Evolutionary conservation across 1,140 invertebrate species (phyloP).

Genomic region (Whitmania pigra): DNA sequence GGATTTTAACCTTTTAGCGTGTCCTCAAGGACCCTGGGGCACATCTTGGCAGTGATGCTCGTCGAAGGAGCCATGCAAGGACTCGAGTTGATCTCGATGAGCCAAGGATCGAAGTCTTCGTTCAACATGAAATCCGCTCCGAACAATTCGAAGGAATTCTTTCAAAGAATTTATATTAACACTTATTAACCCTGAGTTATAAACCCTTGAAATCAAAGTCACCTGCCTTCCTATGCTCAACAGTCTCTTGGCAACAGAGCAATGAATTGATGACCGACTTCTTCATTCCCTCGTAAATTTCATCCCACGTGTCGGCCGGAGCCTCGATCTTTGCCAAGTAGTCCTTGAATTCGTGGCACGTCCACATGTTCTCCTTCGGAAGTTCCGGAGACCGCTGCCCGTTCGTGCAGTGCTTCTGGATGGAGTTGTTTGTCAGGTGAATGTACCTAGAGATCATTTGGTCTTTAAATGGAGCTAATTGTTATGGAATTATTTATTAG

Average conservation of each 20-base stretch:
- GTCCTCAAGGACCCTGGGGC: conserved; percentile 74
- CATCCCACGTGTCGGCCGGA: conserved; percentile 34
- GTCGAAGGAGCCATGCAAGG: conserved; percentile 78
- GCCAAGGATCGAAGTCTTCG: conserved; percentile 75
- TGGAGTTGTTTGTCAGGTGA: conserved; percentile 81
- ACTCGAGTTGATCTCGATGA: conserved; percentile 87
- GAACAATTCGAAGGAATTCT: conserved; percentile 68
- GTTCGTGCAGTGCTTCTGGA: conserved; percentile 81
- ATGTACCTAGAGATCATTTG: conserved; percentile 46
- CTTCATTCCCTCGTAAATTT: conserved; percentile 76
- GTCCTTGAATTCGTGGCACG: conserved; percentile 49
- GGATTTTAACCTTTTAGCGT: conserved; percentile 68
- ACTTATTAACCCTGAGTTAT: background rate
- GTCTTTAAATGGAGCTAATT: background rate
- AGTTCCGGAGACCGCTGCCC: conserved; percentile 56
- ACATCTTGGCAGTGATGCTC: conserved; percentile 70
- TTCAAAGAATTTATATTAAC: conserved; percentile 9
- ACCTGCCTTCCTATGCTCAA: conserved; percentile 66
- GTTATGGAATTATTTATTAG: too few relatives aligned
- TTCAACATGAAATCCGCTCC: conserved; percentile 83
- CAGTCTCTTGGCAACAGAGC: conserved; percentile 62
- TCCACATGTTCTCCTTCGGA: conserved; percentile 72
- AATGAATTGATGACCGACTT: conserved; percentile 72
- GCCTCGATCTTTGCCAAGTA: conserved; percentile 35
- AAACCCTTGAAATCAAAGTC: conserved; percentile 5